A percentile compares a stretch with the other conserved stretches of the same genome.
These are phyloP conservation scores for Dicentrarchus labrax DNA, from an alignment of 2,113 vertebrate genomes.

Conservation along the genomic window DNA sequence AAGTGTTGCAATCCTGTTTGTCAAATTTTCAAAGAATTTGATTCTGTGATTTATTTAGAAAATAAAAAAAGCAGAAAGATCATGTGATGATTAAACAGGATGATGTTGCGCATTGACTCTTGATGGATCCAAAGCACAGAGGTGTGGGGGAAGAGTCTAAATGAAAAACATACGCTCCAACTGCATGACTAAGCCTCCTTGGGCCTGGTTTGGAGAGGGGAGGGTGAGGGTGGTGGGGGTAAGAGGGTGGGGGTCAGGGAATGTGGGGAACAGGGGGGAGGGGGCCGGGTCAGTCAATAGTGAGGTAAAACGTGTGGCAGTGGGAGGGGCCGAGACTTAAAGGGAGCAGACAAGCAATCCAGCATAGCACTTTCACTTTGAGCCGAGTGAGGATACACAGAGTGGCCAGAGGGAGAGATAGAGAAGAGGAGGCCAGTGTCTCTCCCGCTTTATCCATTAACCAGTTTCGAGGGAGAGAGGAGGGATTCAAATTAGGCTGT, in stretches of 20 bases:
- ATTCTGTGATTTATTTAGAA: slow-evolving; percentile 31
- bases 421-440: slow-evolving; percentile 60
- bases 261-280: slow-evolving; percentile 68
- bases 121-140: slow-evolving; percentile 57
- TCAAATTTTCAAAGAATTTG: slow-evolving; percentile 23
- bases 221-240: slow-evolving; percentile 16
- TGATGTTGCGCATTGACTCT: slow-evolving; percentile 51
- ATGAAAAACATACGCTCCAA: slow-evolving; percentile 83
- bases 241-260: slow-evolving; percentile 65
- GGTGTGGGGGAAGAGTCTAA: slow-evolving; percentile 72
- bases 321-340: slow-evolving; percentile 80
- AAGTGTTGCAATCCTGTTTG: slow-evolving; percentile 48
- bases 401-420: slow-evolving; percentile 62
- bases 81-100: slow-evolving; percentile 64
- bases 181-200: slow-evolving; percentile 81
- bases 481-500: slow-evolving; percentile 56
- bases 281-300: slow-evolving; percentile 75
- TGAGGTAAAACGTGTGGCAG: slow-evolving; percentile 78
- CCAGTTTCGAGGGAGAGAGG: slow-evolving; percentile 51
- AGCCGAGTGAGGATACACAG: slow-evolving; percentile 62
- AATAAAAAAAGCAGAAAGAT: background rate
- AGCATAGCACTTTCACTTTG: slow-evolving; percentile 83
- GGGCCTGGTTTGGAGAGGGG: slow-evolving; percentile 59
- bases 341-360: slow-evolving; percentile 73
- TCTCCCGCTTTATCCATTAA: slow-evolving; percentile 68